Conservation (phyloP, 2,888 invertebrate species). For the Nysson spinosus region DNA sequence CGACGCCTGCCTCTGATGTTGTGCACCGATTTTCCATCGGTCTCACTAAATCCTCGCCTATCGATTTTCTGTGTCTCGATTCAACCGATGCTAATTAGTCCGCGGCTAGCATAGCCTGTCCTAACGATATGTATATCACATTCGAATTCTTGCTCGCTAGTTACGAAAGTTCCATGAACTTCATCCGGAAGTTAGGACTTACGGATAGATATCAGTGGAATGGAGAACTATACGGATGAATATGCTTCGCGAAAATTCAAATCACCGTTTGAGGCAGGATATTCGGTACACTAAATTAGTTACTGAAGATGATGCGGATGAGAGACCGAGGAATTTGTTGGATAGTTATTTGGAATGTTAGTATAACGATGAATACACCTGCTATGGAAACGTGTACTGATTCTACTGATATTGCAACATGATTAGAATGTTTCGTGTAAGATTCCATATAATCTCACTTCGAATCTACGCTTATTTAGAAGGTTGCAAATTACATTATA, state of each 20-base stretch:
- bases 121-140: neutral
- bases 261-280: constrained; percentile 10
- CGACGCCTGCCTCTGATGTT: constrained; percentile 1
- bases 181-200: constrained; percentile 9
- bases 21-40: constrained; percentile 4
- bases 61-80: constrained; percentile 23
- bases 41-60: constrained; percentile 9
- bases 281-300: too few relatives aligned
- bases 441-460: too few relatives aligned
- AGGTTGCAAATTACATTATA: too few relatives aligned
- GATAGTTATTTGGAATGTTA: too few relatives aligned
- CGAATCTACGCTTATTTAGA: too few relatives aligned
- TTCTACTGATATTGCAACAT: too few relatives aligned
- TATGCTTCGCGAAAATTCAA: constrained; percentile 14
- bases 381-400: too few relatives aligned
- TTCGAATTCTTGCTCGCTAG: constrained; percentile 23
- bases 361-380: too few relatives aligned
- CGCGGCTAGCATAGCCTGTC: too few relatives aligned
- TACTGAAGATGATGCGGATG: too few relatives aligned
- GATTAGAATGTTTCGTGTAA: too few relatives aligned
- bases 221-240: neutral
- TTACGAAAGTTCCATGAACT: constrained; percentile 28
- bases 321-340: too few relatives aligned
- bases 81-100: constrained; percentile 48
- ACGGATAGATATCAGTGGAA: neutral